Evolutionary conservation across 2,888 invertebrate genomes (phyloP), one percentile per base, ranked within the genome.

Genomic region (Agonopterix heracliana): DNA sequence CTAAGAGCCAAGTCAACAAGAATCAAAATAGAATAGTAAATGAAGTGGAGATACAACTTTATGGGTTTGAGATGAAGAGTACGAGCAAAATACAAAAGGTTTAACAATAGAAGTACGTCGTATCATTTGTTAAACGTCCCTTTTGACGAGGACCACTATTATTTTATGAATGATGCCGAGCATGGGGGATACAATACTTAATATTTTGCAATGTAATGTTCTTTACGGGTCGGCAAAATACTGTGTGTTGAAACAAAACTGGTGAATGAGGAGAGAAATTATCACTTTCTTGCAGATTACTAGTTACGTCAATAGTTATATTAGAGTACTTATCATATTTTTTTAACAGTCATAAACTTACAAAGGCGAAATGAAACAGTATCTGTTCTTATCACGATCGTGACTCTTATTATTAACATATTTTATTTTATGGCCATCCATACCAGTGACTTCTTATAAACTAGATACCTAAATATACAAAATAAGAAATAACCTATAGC

Each of bases 51-150:
- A 65, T 78, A 65, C 42, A 68, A 57, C 69, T 53, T 71, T 78
- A 59, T 51, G 46, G 52, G 59, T n/a, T 9, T 36, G 59, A 54
- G 44, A 61, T 62, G 63, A 71, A 61, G 66, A 68, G 70, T 67
- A 72, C 68, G 76, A 76, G 74, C 74, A 73, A 80, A 82, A 79
- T 74, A 85, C 84, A 83, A 84, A 81, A 81, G 81, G 65, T 78
- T 80, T 74, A 82, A 86, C 84, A 85, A 87, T 86, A 80, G 85
- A 74, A 80, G 75, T 78, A 71, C 76, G 79, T 78, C 74, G 77
- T 86, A 84, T 87, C 87, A 87, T 88, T 88, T 88, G 87, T 86
- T 82, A 86, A 85, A 81, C 81, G 85, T 85, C 85, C 86, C 85
- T 86, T 81, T 78, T 78, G 81, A 82, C 75, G 82, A 79, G 75